Percentiles rank a stretch among this genome's conserved stretches.
Conservation (phyloP, 2,888 invertebrate species). For the Tetheella fluctuosa region DNA sequence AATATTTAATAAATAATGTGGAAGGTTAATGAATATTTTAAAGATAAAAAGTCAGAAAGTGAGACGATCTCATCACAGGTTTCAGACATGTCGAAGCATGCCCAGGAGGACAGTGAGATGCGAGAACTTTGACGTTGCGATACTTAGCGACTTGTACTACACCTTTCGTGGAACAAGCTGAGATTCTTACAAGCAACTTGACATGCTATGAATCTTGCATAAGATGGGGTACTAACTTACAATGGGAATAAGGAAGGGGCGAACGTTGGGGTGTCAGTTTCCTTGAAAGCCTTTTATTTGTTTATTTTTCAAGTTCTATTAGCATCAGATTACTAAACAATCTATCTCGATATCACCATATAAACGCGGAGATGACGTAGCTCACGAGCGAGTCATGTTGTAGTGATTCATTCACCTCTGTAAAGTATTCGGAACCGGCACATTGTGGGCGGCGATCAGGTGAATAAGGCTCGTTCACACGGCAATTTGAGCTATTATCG, state of each 20-base stretch:
- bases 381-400: constrained; percentile 35
- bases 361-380: constrained; percentile 42
- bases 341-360: constrained; percentile 32
- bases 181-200: constrained; percentile 37
- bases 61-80: constrained; percentile 22
- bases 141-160: constrained; percentile 50
- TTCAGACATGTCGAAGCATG: constrained; percentile 40
- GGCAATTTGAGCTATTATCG: constrained; percentile 63
- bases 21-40: constrained; percentile 19
- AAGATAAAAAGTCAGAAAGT: constrained; percentile 22
- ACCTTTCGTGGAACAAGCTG: constrained; percentile 35
- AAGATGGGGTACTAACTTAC: constrained; percentile 20
- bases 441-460: constrained; percentile 62
- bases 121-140: constrained; percentile 41
- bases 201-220: constrained; percentile 33
- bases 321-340: constrained; percentile 25
- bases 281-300: background rate
- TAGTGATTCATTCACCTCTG: constrained; percentile 53
- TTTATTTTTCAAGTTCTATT: background rate
- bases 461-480: constrained; percentile 63
- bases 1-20: constrained; percentile 13
- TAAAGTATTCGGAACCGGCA: constrained; percentile 46
- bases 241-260: background rate
- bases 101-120: constrained; percentile 37
- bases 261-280: background rate